phyloP scores from a whole-genome alignment of 2,888 invertebrate genomes.

The Aquatica leii region DNA sequence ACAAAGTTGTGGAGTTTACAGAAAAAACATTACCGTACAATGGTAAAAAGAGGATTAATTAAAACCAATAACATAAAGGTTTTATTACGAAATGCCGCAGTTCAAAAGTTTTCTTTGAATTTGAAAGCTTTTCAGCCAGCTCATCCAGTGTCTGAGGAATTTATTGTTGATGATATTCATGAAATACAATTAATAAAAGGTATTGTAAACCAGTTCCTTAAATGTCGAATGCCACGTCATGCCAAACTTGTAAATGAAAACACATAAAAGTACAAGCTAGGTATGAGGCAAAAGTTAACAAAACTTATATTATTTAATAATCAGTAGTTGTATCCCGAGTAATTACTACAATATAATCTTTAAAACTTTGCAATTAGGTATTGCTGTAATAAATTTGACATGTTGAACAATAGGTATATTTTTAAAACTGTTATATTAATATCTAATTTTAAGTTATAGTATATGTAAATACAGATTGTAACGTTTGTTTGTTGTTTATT shows the following conservation, averaged over 20 bases:
- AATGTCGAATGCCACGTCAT: conserved; percentile 23
- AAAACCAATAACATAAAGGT: neutral
- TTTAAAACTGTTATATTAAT: too few species aligned
- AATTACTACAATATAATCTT: too few species aligned
- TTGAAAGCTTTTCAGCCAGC: conserved; percentile 13
- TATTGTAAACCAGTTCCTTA: conserved; percentile 18
- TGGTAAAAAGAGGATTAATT: neutral
- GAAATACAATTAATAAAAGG: conserved; percentile 19
- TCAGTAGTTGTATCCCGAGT: too few species aligned
- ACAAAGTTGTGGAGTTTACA: conserved; percentile 6
- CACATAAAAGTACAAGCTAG: neutral
- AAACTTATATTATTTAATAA: too few species aligned
- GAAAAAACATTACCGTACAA: conserved; percentile 10
- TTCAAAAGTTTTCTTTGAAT: conserved; percentile 14
- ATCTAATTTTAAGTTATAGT: too few species aligned
- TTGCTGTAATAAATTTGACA: too few species aligned
- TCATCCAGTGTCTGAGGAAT: conserved; percentile 4
- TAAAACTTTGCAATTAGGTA: too few species aligned
- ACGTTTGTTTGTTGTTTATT: too few species aligned
- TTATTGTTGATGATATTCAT: conserved; percentile 8
- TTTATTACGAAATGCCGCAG: conserved; percentile 12
- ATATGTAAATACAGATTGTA: too few species aligned
- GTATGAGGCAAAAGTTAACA: too few species aligned
- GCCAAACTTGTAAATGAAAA: conserved; percentile 14
- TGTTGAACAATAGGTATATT: too few species aligned